Percentiles rank a stretch among this genome's conserved stretches.
Conservation (phyloP, 2,113 vertebrate genomes). For the Plecotus auritus region DNA sequence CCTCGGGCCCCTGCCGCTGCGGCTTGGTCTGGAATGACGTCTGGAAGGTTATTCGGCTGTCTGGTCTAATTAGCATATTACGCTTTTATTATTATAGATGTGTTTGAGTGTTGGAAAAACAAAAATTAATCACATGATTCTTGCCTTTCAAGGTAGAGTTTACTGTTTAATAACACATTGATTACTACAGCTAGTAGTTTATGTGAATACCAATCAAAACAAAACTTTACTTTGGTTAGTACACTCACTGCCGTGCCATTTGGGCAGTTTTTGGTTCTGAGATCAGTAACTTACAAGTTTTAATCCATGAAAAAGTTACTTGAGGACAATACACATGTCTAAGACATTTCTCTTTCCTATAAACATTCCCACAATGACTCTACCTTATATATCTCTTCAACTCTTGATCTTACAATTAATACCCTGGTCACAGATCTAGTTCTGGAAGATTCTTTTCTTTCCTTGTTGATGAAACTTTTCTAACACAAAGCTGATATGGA, state of each 20-base stretch:
- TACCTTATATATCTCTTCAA: not conserved
- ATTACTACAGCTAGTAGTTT: not conserved
- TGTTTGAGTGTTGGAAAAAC: not conserved
- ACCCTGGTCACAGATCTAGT: not conserved
- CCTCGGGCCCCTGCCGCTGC: no score
- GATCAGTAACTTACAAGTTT: not conserved
- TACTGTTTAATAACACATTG: not conserved
- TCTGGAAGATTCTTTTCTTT: not conserved
- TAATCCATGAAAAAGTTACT: not conserved
- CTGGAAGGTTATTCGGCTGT: no score
- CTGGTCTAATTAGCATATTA: no score
- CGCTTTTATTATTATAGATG: not conserved
- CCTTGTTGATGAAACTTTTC: constrained; percentile 17
- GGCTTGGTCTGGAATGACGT: no score
- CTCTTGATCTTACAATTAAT: not conserved
- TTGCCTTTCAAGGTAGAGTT: constrained; percentile 14
- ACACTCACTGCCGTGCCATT: not conserved
- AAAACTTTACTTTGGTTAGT: not conserved
- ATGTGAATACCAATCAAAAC: not conserved
- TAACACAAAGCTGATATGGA: not conserved
- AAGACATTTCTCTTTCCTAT: not conserved
- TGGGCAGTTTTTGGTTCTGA: not conserved
- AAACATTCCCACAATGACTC: not conserved
- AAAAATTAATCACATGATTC: not conserved
- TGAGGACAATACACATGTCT: not conserved